Evolutionary conservation across 1,140 invertebrate species (phyloP).

Genomic region (Leptopilina boulardi): DNA sequence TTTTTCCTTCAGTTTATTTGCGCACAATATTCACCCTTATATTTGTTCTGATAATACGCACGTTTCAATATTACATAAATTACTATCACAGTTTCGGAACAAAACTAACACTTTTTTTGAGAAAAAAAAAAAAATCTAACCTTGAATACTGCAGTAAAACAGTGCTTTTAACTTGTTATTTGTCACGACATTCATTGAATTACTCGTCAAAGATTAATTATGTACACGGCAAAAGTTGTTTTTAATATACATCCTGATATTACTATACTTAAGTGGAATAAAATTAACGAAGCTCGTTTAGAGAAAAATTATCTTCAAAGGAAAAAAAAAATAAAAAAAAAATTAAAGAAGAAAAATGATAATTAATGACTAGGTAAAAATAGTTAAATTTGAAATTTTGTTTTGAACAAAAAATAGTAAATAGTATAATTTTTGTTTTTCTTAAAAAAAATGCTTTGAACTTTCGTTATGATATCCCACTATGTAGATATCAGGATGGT

Average conservation of each 20-base stretch:
- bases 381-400: too few species aligned
- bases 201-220: constrained; percentile 27
- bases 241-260: constrained; percentile 5
- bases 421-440: too few species aligned
- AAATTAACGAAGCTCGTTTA: background rate
- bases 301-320: too few species aligned
- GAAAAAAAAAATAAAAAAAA: background rate
- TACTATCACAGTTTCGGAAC: constrained; percentile 33
- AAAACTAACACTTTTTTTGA: constrained; percentile 27
- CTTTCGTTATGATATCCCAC: constrained; percentile 22
- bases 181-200: constrained; percentile 32
- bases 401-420: background rate
- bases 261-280: constrained; percentile 14
- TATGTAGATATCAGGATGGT: constrained; percentile 21
- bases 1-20: background rate
- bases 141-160: constrained; percentile 33
- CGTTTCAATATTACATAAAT: constrained; percentile 31
- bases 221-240: background rate
- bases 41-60: constrained; percentile 15
- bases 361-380: too few species aligned
- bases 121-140: constrained; percentile 31
- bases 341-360: background rate
- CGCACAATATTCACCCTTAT: background rate
- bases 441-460: background rate
- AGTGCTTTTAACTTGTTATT: constrained; percentile 33